Base-by-base conservation (phyloP, 1,140 invertebrate genomes). In the Hyphantria cunea region DNA sequence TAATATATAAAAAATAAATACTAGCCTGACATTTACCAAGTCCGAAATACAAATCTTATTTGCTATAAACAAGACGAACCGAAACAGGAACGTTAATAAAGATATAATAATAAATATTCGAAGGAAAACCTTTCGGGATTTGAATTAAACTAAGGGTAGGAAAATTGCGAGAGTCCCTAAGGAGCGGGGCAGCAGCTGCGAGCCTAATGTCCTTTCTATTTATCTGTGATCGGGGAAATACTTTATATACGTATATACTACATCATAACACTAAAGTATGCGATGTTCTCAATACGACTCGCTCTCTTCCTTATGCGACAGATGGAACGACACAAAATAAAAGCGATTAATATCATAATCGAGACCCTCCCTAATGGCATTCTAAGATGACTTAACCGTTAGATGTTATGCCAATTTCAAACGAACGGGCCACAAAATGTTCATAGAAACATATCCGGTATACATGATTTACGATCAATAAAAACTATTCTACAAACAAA, bases 31-130 rank as follows among this genome's bases (percentile, higher is more conserved):
- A 52, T 56, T 56, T 45, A 53, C 50, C 47, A 25, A 62, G 58
- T 59, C 56, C 25, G 53, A 56, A 62, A 59, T 63, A 70, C 70
- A 78, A 83, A 84, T 84, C 77, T 80, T 76, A 68, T 79, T 74
- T 66, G 75, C 74, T 78, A 80, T 78, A 86, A 86, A 83, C 78
- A 72, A 68, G 64, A 72, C 70, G 75, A 78, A 73, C 74, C 68
- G 71, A 71, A 80, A 81, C 71, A 78, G 51, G 70, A 66, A 77
- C 76, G 84, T 87, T 88, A 89, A 90, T 90, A 88, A 88, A 84
- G 88, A 87, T 86, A 86, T 90, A 84, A 84, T 87, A 89, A 89
- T 90, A 90, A 90, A 90, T 90, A 89, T 85, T 62, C 63, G 41
- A 50, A 61, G 74, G 77, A 82, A 79, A 83, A 81, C 80, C 85